Evolutionary conservation across 2,797 vertebrate species (phyloP), one percentile per base, ranked within the genome.

Genomic region (Gila robusta): DNA sequence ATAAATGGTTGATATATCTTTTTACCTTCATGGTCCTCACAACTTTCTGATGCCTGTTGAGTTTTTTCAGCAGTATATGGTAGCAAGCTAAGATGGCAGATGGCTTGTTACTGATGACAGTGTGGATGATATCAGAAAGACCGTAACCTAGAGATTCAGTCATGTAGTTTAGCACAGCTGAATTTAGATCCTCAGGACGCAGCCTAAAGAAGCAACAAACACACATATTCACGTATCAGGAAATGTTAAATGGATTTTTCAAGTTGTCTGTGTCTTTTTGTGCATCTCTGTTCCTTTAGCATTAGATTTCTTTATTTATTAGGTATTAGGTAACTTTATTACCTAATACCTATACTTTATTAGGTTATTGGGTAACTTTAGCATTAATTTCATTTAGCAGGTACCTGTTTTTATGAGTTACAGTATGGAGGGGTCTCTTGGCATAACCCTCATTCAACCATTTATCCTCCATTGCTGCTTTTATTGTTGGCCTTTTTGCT

Each of bases 61-160:
- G 91, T 90, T 96, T 97, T 92, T 94, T 95, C 86, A 97, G 91
- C 89, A 97, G 92, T 86, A 97, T 94, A 87, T 94, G 96, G 66
- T 97, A 96, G 47, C 94, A 95, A 86, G 96, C 94, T 94, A 95
- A 95, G 92, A 95, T 91, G 93, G 96, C 89, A 6, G 96, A 97
- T 3, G 96, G 95, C 64, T 94, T 95, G 90, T 97, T 97, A 83
- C 91, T 95, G 88, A 94, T 95, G 90, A 98, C 92, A 0, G 93
- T 93, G 87, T 91, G 94, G 26, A 94, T 93, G 92, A 96, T 89
- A 80, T 97, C 96, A 69, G 95, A 93, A 86, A 94, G 93, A 19
- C 90, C 91, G 86, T 94, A 94, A 35, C 94, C 94, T 90, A 95
- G 93, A 0, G 90, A 93, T 81, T 96, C 94, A 2, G 92, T 96